phyloP scores from a whole-genome alignment of 2,797 vertebrate species.

The Philypnodon macrostomus region DNA sequence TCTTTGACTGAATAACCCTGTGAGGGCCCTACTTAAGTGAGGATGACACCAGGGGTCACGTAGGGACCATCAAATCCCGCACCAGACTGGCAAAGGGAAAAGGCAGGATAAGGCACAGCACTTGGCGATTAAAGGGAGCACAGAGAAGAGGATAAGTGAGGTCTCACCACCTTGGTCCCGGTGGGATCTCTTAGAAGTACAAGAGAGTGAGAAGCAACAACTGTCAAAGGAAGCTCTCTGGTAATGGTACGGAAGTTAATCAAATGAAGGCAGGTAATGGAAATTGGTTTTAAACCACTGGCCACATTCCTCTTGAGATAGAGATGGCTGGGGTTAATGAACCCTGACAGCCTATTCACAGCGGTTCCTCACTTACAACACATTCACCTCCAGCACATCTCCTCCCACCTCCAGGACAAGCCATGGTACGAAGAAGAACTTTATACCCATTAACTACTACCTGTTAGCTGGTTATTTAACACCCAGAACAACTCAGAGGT shows the following conservation, averaged over 20 bases:
- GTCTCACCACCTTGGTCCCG: constrained; percentile 51
- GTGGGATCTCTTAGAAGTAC: constrained; percentile 63
- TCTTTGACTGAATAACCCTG: constrained; percentile 18
- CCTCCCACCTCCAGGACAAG: constrained; percentile 48
- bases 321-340: constrained; percentile 79
- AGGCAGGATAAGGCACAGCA: constrained; percentile 22
- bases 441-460: constrained; percentile 74
- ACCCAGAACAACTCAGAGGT: constrained; percentile 69
- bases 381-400: constrained; percentile 63
- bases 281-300: constrained; percentile 84
- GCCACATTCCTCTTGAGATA: constrained; percentile 76
- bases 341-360: constrained; percentile 79
- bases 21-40: constrained; percentile 9
- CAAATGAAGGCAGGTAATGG: constrained; percentile 79
- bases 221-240: constrained; percentile 64
- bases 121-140: constrained; percentile 56
- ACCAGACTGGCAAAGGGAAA: constrained; percentile 27
- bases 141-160: constrained; percentile 52
- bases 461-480: constrained; percentile 80
- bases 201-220: constrained; percentile 64
- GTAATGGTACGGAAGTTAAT: constrained; percentile 80
- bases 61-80: constrained; percentile 9
- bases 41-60: constrained; percentile 21
- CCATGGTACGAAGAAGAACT: constrained; percentile 60
- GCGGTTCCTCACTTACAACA: constrained; percentile 70